Conservation (phyloP, 2,797 vertebrate genomes). For the Brachyalestes nurse region DNA sequence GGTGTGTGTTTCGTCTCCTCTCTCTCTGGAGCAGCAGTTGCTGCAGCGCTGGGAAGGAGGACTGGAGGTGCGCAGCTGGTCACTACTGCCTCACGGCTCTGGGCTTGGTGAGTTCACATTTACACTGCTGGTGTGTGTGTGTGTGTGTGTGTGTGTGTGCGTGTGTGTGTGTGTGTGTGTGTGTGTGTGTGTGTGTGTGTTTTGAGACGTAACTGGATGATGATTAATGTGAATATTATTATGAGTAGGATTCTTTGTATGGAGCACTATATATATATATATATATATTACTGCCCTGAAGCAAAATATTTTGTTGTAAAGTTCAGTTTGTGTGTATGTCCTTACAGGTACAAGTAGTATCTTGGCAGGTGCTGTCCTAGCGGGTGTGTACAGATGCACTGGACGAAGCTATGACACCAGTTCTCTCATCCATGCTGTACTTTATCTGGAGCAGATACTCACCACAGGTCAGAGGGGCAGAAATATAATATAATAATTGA, state of each 20-base stretch:
- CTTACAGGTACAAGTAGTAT: slow-evolving; percentile 94
- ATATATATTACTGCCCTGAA: too few species aligned
- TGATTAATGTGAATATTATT: too few species aligned
- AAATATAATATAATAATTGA: background rate
- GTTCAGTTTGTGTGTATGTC: background rate
- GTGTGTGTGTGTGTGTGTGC: slow-evolving; percentile 13
- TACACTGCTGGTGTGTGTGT: background rate
- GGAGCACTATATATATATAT: too few species aligned
- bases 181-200: slow-evolving; percentile 20
- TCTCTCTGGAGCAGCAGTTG: slow-evolving; percentile 83
- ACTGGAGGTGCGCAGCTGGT: slow-evolving; percentile 93
- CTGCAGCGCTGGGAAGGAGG: slow-evolving; percentile 82
- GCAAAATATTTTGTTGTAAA: too few species aligned
- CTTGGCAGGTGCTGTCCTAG: slow-evolving; percentile 89
- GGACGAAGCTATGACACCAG: slow-evolving; percentile 78
- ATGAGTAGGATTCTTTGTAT: background rate
- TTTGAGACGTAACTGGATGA: background rate
- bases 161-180: too few species aligned
- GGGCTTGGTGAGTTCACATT: slow-evolving; percentile 82
- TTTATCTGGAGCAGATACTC: slow-evolving; percentile 93
- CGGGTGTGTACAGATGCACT: slow-evolving; percentile 82
- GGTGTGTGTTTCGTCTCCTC: slow-evolving; percentile 76
- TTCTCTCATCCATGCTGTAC: slow-evolving; percentile 89
- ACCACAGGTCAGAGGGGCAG: slow-evolving; percentile 86
- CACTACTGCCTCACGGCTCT: slow-evolving; percentile 89